Evolutionary conservation across 2,888 invertebrate genomes (phyloP).

Genomic region (Imbricaverruca yamaguchii): DNA sequence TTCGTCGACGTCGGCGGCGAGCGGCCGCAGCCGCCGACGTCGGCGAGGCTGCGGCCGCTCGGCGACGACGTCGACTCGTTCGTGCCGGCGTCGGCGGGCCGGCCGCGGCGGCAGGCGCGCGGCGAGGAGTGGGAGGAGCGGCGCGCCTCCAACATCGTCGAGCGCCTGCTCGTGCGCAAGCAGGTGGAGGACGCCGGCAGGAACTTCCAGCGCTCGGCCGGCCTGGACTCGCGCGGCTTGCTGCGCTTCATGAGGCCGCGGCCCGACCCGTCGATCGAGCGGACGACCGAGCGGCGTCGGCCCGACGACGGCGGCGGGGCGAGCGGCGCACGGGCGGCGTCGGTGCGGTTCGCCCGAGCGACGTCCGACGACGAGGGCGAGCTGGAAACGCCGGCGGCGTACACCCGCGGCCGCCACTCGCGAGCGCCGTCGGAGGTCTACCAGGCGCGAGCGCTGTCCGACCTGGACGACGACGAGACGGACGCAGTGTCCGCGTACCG

Average conservation of each 20-base stretch:
- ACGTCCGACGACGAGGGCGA: not conserved
- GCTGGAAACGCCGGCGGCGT: not conserved
- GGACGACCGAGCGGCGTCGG: not conserved
- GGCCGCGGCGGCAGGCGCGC: not conserved
- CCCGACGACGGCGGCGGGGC: not conserved
- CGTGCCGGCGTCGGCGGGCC: conserved; percentile 2
- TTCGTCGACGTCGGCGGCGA: not conserved
- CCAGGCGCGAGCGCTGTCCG: not conserved
- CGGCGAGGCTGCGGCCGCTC: not conserved
- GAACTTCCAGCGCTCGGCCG: conserved; percentile 11
- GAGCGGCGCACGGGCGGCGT: not conserved
- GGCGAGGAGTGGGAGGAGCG: conserved; percentile 20
- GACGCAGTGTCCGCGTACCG: not conserved
- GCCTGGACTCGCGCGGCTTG: not conserved
- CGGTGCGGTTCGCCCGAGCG: not conserved
- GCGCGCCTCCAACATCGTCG: conserved; percentile 9
- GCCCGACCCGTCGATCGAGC: not conserved
- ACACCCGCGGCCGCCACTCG: not conserved
- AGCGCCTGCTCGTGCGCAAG: conserved; percentile 9
- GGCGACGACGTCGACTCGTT: not conserved
- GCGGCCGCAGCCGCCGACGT: not conserved
- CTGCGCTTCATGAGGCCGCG: not conserved
- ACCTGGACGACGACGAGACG: not conserved
- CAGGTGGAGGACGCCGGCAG: conserved; percentile 19
- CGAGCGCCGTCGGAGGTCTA: not conserved